Conservation (phyloP, 2,113 vertebrate species). For the Mandrillus leucophaeus region DNA sequence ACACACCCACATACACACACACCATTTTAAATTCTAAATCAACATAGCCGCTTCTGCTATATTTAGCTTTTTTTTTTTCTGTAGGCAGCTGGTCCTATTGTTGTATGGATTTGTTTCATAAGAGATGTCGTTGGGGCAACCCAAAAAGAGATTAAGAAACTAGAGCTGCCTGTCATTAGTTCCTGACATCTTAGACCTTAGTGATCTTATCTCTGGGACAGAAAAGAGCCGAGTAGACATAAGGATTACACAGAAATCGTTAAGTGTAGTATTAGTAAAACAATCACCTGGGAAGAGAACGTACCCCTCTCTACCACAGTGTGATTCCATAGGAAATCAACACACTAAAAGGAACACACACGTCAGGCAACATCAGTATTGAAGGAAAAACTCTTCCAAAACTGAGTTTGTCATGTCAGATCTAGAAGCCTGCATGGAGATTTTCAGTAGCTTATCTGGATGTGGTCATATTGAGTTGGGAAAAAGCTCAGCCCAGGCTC, state of each 20-base stretch:
- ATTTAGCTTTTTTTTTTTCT: constrained; percentile 42
- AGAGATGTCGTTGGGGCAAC: constrained; percentile 15
- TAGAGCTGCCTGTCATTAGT: background rate
- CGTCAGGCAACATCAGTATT: background rate
- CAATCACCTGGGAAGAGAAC: background rate
- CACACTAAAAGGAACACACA: background rate
- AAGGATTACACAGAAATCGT: background rate
- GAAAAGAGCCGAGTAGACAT: background rate
- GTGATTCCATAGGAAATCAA: background rate
- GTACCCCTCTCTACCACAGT: background rate
- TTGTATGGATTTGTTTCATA: background rate
- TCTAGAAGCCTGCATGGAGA: background rate
- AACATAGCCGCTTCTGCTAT: background rate
- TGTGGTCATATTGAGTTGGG: background rate
- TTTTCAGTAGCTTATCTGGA: background rate
- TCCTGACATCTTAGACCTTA: background rate
- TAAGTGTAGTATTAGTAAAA: background rate
- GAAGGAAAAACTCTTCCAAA: background rate
- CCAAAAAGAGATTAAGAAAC: constrained; percentile 40
- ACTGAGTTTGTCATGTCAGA: background rate
- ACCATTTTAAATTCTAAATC: background rate
- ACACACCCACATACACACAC: background rate
- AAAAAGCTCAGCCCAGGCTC: background rate
- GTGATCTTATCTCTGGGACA: background rate
- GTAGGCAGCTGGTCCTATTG: background rate